Evolutionary conservation across 2,113 vertebrate species (phyloP), one percentile per base, ranked within the genome.

Genomic region (Tychaedon coryphoeus): DNA sequence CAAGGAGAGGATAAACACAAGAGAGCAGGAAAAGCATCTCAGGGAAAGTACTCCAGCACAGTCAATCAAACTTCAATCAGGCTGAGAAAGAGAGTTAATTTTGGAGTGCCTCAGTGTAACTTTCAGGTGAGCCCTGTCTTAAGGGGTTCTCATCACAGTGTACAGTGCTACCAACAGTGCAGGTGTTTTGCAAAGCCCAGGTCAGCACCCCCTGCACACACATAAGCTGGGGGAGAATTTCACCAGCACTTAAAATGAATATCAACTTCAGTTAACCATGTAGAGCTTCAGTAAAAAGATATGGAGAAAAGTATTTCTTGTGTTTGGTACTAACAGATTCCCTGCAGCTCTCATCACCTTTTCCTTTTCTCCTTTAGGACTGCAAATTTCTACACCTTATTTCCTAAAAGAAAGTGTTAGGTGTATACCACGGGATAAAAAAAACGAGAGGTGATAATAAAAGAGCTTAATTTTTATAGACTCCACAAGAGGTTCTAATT

Each of bases 381-480:
- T 9, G 34, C 12, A 42, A 84, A 81, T 19, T 25, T 62, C 48
- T 80, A 56, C 40, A 83, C 33, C 57, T 81, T 43, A 33, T 58
- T 85, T 76, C 73, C 61, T 61, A 85, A 75, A 74, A 73, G 9
- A 69, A 84, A 92, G 79, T 17, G 19, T 64, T 48, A 86, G 66
- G 29, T 73, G n/a, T 47, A 29, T 53, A 47, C 28, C n/a, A 36
- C 1, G 14, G 81, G 31, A 70, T 67, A 31, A 90, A 80, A 91
- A 64, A 88, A 86, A 26, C 19, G 8, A 86, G 78, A 82, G 22
- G 58, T 87, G 81, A 86, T 95, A 96, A 96, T 90, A 94, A 69
- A 94, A 86, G 73, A 87, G 56, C 51, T 95, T 80, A 94, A 93
- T 92, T 95, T 92, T 92, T 94, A 90, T 38, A 66, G 70, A 38